phyloP scores from a whole-genome alignment of 2,888 invertebrate species.

The Drosophila kanekoi region DNA sequence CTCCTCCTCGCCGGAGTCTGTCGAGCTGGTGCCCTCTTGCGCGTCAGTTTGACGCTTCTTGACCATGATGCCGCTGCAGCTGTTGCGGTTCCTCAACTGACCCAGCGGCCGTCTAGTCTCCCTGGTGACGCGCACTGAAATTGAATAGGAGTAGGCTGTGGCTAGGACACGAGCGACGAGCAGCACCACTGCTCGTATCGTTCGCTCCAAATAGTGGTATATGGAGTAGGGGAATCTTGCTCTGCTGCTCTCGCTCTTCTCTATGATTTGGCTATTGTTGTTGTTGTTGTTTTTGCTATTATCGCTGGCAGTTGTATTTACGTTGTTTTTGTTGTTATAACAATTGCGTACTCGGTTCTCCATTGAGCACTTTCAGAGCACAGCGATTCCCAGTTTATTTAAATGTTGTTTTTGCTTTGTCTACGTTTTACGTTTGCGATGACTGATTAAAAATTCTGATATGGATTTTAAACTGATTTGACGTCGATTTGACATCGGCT shows the following conservation, averaged over 20 bases:
- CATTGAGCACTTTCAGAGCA: constrained; percentile 3
- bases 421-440: constrained; percentile 8
- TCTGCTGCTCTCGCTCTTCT: neutral
- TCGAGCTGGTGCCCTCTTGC: constrained; percentile 88
- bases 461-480: constrained; percentile 11
- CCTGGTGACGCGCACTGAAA: constrained; percentile 33
- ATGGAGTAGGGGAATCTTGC: neutral
- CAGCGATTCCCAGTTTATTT: neutral
- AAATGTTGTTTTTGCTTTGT: constrained; percentile 7
- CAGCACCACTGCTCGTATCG: neutral
- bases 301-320: neutral
- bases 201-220: neutral
- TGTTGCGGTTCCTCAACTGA: constrained; percentile 26
- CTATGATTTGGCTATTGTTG: neutral
- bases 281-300: neutral
- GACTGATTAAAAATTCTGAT: constrained; percentile 33
- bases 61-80: constrained; percentile 86
- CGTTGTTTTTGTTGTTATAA: neutral
- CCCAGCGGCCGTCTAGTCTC: constrained; percentile 43
- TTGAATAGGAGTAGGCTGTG: constrained; percentile 12
- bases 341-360: neutral
- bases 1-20: constrained; percentile 90
- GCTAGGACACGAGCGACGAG: neutral
- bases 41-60: constrained; percentile 91
- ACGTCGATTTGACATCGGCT: constrained; percentile 21